These are phyloP conservation scores for Ptilorrhoa leucosticta DNA, from an alignment of 2,113 vertebrate genomes.

Conservation along the genomic window DNA sequence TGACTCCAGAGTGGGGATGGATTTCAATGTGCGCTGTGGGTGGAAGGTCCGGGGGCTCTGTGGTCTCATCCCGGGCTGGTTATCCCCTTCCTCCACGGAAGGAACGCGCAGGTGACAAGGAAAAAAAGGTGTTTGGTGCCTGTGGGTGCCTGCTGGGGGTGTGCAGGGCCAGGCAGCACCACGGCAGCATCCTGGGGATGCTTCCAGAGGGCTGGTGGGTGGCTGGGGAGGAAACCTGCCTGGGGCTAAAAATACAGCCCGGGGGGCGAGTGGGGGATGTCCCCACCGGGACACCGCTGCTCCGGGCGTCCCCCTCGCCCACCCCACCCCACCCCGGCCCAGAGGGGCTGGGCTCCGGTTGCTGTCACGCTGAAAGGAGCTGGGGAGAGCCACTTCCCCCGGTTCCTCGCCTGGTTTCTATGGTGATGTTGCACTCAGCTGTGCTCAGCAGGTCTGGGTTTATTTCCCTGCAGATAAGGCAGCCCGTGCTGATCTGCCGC, in stretches of 20 bases:
- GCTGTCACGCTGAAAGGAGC: conserved; percentile 56
- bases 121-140: not conserved
- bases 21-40: not conserved
- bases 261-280: not conserved
- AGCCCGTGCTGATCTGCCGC: not conserved
- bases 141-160: not conserved
- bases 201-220: not conserved
- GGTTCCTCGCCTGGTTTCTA: conserved; percentile 73
- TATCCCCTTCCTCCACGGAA: not conserved
- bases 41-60: not conserved
- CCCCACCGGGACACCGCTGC: not conserved
- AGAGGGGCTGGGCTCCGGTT: not conserved
- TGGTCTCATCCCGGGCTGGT: not conserved
- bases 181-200: accelerated
- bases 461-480: conserved; percentile 63
- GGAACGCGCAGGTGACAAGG: not conserved
- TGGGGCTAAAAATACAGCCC: not conserved
- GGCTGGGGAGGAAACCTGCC: not conserved
- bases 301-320: not conserved
- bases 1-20: not conserved
- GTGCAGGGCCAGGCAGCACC: not conserved
- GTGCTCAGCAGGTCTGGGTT: conserved; percentile 58
- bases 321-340: not conserved
- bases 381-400: conserved; percentile 42
- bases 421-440: conserved; percentile 70